Conservation (phyloP, 2,113 vertebrate genomes). For the Tympanuchus pallidicinctus region DNA sequence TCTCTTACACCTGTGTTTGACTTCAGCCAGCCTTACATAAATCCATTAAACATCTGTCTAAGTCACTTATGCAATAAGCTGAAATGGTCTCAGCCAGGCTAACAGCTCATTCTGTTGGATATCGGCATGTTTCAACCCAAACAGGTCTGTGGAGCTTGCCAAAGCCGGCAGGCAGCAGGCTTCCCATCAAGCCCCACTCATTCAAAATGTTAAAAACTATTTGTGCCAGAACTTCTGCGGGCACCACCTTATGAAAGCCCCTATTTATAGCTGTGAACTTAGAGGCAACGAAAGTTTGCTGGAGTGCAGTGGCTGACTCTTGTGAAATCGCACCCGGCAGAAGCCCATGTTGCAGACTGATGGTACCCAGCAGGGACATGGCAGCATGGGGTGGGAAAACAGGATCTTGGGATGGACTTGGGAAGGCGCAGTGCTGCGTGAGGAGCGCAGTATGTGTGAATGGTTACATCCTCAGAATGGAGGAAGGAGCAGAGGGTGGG, state of each 20-base stretch:
- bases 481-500: neutral
- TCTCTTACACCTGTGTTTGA: constrained; percentile 84
- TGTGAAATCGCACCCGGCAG: neutral
- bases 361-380: neutral
- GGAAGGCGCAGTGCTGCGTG: neutral
- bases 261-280: constrained; percentile 48
- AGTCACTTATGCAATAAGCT: constrained; percentile 77
- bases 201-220: constrained; percentile 23
- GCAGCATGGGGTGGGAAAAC: accelerated
- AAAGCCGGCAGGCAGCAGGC: constrained; percentile 48
- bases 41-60: constrained; percentile 81
- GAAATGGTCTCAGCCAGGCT: constrained; percentile 69
- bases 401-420: neutral
- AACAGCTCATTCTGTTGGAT: constrained; percentile 68
- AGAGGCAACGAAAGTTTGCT: neutral
- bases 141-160: constrained; percentile 59
- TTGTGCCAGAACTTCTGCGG: constrained; percentile 57
- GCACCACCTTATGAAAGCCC: constrained; percentile 10
- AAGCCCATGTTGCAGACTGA: neutral
- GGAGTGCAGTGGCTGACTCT: neutral
- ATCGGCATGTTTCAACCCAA: constrained; percentile 63
- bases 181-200: constrained; percentile 56
- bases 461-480: neutral
- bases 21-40: constrained; percentile 79
- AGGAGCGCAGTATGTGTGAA: accelerated